Conservation (phyloP, 1,140 invertebrate genomes). For the Acyrthosiphon pisum region DNA sequence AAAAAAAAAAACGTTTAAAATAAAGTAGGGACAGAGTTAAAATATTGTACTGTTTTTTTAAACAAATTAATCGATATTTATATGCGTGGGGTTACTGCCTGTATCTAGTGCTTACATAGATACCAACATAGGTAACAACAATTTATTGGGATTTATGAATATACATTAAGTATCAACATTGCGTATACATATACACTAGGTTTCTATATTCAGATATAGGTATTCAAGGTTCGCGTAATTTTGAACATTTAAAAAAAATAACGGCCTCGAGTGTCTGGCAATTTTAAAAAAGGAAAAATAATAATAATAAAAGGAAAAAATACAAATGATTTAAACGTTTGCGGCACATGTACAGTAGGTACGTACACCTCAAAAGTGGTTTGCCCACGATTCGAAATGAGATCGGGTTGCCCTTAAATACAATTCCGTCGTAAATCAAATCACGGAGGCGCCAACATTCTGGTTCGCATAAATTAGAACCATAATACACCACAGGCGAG, state of each 20-base stretch:
- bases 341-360: not conserved
- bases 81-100: not conserved
- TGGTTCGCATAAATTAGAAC: conserved; percentile 53
- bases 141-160: not conserved
- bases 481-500: conserved; percentile 53
- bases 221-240: conserved; percentile 41
- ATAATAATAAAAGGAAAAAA: conserved; percentile 38
- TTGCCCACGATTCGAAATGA: conserved; percentile 47
- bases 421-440: conserved; percentile 46
- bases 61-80: conserved; percentile 11
- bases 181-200: too few relatives aligned
- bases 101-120: not conserved
- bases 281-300: conserved; percentile 51
- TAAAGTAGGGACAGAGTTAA: not conserved
- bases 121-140: conserved; percentile 7
- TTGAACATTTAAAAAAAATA: conserved; percentile 45
- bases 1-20: not conserved
- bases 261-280: conserved; percentile 46
- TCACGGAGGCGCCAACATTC: conserved; percentile 53
- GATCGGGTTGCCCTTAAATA: conserved; percentile 53
- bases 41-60: not conserved
- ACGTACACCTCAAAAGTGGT: conserved; percentile 44
- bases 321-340: conserved; percentile 42
- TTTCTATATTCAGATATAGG: conserved; percentile 1
- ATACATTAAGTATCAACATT: not conserved